phyloP scores from a whole-genome alignment of 2,888 invertebrate species.

The Phragmatobia fuliginosa region DNA sequence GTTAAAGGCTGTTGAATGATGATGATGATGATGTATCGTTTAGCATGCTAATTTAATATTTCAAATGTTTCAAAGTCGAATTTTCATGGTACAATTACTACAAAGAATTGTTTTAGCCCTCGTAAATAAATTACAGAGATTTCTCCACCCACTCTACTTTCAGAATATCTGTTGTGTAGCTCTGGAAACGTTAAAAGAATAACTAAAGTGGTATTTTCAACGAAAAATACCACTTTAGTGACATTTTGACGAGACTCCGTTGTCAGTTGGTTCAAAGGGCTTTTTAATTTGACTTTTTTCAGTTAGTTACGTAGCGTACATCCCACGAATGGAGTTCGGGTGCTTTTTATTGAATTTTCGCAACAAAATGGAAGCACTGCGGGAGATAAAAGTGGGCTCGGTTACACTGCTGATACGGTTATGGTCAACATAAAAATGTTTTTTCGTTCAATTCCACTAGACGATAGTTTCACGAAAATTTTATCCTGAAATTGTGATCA shows the following conservation, averaged over 20 bases:
- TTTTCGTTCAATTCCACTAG: background rate
- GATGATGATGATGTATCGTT: too few relatives aligned
- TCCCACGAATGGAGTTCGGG: slow-evolving; percentile 25
- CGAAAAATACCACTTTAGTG: slow-evolving; percentile 30
- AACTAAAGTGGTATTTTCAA: slow-evolving; percentile 23
- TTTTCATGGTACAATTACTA: background rate
- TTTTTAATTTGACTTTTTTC: slow-evolving; percentile 49
- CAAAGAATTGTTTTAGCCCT: slow-evolving; percentile 24
- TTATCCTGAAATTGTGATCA: background rate
- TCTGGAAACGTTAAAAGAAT: slow-evolving; percentile 32
- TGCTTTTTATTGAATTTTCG: slow-evolving; percentile 46
- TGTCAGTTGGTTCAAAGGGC: slow-evolving; percentile 38
- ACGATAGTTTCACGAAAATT: background rate
- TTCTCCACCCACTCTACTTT: slow-evolving; percentile 24
- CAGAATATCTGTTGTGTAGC: slow-evolving; percentile 19
- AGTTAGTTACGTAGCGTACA: slow-evolving; percentile 38
- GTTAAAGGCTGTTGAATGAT: too few relatives aligned
- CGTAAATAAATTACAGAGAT: slow-evolving; percentile 38
- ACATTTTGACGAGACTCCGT: slow-evolving; percentile 32
- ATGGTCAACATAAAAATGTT: slow-evolving; percentile 12
- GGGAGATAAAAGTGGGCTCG: slow-evolving; percentile 16
- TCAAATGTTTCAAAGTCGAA: slow-evolving; percentile 1
- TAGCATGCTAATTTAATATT: background rate
- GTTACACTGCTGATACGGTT: slow-evolving; percentile 20
- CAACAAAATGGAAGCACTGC: slow-evolving; percentile 27